These are phyloP conservation scores for Cotesia glomerata DNA, from an alignment of 1,140 invertebrate species.

Conservation along the genomic window DNA sequence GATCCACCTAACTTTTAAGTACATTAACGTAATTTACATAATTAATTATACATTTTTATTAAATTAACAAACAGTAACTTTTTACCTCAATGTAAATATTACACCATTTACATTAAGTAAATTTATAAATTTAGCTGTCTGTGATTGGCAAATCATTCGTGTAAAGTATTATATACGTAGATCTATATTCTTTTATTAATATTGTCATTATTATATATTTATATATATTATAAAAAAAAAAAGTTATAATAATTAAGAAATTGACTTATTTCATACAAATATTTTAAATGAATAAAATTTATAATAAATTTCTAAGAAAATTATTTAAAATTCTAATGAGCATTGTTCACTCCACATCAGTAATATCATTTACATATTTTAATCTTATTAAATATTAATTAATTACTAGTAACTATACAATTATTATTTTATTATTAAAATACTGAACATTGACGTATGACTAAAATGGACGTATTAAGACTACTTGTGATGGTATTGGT, in stretches of 20 bases:
- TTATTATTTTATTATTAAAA: not conserved
- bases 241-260: too few species aligned
- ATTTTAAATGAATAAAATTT: not conserved
- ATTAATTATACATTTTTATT: not conserved
- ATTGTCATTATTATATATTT: too few species aligned
- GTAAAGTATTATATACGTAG: slow-evolving; percentile 13
- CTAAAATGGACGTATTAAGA: not conserved
- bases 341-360: not conserved
- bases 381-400: not conserved
- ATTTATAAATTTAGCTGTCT: not conserved
- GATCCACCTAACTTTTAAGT: too few species aligned
- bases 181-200: too few species aligned
- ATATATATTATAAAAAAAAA: too few species aligned
- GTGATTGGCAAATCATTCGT: slow-evolving; percentile 9
- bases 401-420: not conserved
- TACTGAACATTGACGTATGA: slow-evolving; percentile 6
- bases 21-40: not conserved
- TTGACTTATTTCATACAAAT: not conserved
- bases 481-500: not conserved
- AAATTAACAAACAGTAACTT: too few species aligned
- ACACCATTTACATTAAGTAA: not conserved
- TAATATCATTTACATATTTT: slow-evolving; percentile 4
- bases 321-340: slow-evolving; percentile 13
- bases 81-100: too few species aligned
- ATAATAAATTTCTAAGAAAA: not conserved